Evolutionary conservation across 2,888 invertebrate genomes (phyloP).

Genomic region (Nymphalis polychloros): DNA sequence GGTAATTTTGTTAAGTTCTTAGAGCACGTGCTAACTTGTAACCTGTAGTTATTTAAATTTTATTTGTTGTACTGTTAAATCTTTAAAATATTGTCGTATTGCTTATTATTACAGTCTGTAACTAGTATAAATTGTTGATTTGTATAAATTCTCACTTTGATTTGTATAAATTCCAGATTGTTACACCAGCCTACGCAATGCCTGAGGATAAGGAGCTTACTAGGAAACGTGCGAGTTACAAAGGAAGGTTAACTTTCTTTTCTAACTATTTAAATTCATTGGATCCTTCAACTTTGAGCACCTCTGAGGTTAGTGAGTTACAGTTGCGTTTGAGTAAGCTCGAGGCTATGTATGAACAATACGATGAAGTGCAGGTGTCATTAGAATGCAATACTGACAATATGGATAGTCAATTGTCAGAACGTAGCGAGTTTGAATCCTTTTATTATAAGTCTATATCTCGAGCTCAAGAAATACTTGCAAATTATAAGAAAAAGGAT

Average conservation of each 20-base stretch:
- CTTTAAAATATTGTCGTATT: constrained; percentile 2
- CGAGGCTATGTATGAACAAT: constrained; percentile 35
- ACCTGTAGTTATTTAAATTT: constrained; percentile 7
- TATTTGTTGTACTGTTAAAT: constrained; percentile 3
- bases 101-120: constrained; percentile 1
- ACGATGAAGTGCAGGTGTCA: constrained; percentile 38
- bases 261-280: constrained; percentile 22
- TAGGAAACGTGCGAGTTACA: constrained; percentile 27
- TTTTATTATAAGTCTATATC: constrained; percentile 26
- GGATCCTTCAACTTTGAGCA: constrained; percentile 13
- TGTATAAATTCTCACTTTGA: not conserved
- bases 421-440: constrained; percentile 18
- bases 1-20: constrained; percentile 2
- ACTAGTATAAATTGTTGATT: constrained; percentile 1
- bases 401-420: constrained; percentile 16
- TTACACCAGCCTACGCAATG: constrained; percentile 10
- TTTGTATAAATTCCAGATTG: constrained; percentile 4
- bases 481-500: constrained; percentile 6
- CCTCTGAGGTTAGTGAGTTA: constrained; percentile 29
- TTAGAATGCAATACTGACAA: constrained; percentile 37
- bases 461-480: constrained; percentile 1
- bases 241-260: constrained; percentile 29
- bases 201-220: constrained; percentile 29
- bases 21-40: constrained; percentile 8
- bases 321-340: constrained; percentile 37